These are phyloP conservation scores for Gerris lacustris DNA, from an alignment of 2,888 invertebrate genomes.

Conservation along the genomic window DNA sequence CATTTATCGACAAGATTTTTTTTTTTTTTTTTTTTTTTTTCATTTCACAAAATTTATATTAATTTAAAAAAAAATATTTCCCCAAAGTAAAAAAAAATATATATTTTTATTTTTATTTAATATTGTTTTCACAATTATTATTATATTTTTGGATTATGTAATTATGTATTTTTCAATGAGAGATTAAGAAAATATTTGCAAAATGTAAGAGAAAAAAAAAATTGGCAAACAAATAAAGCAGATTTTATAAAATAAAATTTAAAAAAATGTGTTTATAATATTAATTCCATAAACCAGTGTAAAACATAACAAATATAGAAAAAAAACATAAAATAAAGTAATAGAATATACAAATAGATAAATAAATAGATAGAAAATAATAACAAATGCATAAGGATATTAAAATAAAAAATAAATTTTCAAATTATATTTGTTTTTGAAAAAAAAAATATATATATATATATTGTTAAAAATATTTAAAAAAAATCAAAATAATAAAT, in stretches of 20 bases:
- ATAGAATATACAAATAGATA: background rate
- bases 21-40: too few species aligned
- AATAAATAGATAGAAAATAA: conserved; percentile 16
- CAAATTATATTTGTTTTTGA: background rate
- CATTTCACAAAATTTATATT: too few species aligned
- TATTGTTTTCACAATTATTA: too few species aligned
- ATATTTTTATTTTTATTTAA: too few species aligned
- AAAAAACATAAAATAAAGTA: conserved; percentile 13
- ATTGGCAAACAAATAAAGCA: background rate
- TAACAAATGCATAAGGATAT: conserved; percentile 9
- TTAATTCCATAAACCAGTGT: background rate
- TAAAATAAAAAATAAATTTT: background rate
- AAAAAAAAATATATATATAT: background rate
- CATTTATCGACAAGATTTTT: background rate
- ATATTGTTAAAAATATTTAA: background rate
- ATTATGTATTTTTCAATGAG: too few species aligned
- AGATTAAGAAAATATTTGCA: too few species aligned
- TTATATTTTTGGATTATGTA: too few species aligned
- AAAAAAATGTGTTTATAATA: background rate
- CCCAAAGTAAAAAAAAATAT: too few species aligned
- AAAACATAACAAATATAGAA: background rate
- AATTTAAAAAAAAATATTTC: too few species aligned
- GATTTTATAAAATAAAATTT: background rate
- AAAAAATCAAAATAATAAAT: conserved; percentile 8
- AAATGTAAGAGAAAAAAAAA: background rate